A percentile compares a stretch with the other conserved stretches of the same genome.
Conservation (phyloP, 2,113 vertebrate species). For the Echinops telfairi region DNA sequence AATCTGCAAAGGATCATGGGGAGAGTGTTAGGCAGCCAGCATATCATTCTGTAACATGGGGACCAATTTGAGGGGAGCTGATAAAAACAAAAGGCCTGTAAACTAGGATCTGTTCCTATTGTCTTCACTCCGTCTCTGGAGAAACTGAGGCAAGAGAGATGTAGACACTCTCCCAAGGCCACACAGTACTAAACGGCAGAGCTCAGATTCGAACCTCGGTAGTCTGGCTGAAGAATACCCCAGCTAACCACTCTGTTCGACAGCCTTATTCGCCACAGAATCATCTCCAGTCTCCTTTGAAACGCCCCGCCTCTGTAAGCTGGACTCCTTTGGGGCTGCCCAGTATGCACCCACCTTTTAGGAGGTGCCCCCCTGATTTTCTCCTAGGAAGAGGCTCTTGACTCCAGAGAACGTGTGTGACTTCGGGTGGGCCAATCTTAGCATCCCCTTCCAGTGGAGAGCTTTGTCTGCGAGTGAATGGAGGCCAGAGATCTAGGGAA, state of each 20-base stretch:
- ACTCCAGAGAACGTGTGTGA: background rate
- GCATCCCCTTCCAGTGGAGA: background rate
- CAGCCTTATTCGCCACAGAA: background rate
- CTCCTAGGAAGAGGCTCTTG: background rate
- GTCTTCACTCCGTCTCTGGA: background rate
- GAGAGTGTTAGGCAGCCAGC: background rate
- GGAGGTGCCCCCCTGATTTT: background rate
- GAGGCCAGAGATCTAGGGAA: background rate
- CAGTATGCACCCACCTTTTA: background rate
- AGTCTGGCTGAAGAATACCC: background rate
- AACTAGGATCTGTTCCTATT: background rate
- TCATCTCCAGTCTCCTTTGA: background rate
- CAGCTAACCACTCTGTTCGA: background rate
- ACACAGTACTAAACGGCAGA: background rate
- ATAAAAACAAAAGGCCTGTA: background rate
- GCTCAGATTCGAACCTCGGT: background rate
- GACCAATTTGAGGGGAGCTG: background rate
- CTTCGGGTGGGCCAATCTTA: background rate
- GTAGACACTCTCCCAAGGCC: background rate
- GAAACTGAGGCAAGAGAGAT: constrained; percentile 3
- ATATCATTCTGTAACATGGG: background rate
- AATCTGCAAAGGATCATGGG: background rate
- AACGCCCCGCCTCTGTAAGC: background rate
- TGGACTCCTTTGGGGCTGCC: background rate
- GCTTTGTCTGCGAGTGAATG: background rate